phyloP scores from a whole-genome alignment of 2,113 vertebrate genomes.

The Dicaeum eximium region DNA sequence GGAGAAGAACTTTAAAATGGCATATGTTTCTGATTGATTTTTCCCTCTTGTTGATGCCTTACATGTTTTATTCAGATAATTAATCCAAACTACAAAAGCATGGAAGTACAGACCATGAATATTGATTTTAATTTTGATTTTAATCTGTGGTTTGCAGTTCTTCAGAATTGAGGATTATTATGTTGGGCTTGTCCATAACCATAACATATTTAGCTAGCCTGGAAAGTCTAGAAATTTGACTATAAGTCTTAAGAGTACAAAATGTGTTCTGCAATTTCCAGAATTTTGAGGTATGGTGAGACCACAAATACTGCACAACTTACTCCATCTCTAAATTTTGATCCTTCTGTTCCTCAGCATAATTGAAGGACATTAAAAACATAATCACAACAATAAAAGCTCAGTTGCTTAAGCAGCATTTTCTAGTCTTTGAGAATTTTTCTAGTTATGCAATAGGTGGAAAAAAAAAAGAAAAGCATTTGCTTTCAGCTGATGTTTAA shows the following conservation, averaged over 20 bases:
- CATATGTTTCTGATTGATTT: background rate
- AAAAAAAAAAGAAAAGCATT: background rate
- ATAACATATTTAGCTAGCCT: background rate
- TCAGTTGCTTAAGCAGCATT: background rate
- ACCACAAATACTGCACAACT: background rate
- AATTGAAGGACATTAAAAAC: background rate
- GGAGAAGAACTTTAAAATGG: background rate
- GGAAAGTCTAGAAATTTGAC: background rate
- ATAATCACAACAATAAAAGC: background rate
- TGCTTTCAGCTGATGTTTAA: background rate
- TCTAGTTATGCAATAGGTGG: background rate
- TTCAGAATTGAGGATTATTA: background rate
- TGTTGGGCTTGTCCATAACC: background rate
- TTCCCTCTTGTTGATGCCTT: background rate
- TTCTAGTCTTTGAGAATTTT: background rate
- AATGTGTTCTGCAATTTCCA: background rate
- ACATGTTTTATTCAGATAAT: conserved; percentile 1
- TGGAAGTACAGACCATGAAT: background rate
- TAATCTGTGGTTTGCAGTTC: background rate
- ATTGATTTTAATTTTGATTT: background rate
- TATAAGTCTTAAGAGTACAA: background rate
- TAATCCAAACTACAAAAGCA: conserved; percentile 1
- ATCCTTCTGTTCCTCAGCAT: background rate
- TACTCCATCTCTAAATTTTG: background rate
- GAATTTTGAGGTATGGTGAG: background rate